Conservation (phyloP, 2,797 vertebrate genomes). For the Heterohyrax brucei region DNA sequence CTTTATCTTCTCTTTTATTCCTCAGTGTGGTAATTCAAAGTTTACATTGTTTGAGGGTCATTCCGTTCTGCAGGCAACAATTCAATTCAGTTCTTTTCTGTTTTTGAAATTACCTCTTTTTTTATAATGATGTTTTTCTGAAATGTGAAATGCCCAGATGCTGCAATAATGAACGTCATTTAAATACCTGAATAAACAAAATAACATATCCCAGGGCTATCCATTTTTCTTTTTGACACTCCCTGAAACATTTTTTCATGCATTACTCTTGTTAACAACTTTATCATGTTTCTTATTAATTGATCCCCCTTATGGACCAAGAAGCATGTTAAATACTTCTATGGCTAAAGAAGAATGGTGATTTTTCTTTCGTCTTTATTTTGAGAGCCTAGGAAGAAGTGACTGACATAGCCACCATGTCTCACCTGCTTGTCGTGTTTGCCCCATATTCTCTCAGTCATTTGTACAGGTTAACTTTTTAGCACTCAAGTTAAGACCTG, state of each 20-base stretch:
- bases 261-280: conserved; percentile 62
- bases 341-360: not conserved
- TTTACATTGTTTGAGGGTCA: conserved; percentile 52
- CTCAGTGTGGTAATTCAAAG: conserved; percentile 7
- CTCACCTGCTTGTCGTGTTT: not conserved
- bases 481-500: not conserved
- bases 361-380: not conserved
- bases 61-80: conserved; percentile 71
- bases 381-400: not conserved
- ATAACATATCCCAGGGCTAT: conserved; percentile 73
- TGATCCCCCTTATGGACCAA: not conserved
- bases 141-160: conserved; percentile 75
- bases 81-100: conserved; percentile 76
- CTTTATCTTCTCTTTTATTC: conserved; percentile 2
- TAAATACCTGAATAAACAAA: conserved; percentile 82
- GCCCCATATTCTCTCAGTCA: not conserved
- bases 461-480: not conserved
- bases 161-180: conserved; percentile 69
- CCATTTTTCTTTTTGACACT: conserved; percentile 78
- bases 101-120: conserved; percentile 78
- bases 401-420: rapidly evolving
- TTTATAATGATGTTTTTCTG: conserved; percentile 68
- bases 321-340: conserved; percentile 26
- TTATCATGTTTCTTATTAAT: conserved; percentile 73
- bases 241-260: conserved; percentile 44